Percentiles rank a stretch among this genome's conserved stretches.
Evolutionary conservation across 2,888 invertebrate species (phyloP).

Genomic region (Mystacides longicornis): DNA sequence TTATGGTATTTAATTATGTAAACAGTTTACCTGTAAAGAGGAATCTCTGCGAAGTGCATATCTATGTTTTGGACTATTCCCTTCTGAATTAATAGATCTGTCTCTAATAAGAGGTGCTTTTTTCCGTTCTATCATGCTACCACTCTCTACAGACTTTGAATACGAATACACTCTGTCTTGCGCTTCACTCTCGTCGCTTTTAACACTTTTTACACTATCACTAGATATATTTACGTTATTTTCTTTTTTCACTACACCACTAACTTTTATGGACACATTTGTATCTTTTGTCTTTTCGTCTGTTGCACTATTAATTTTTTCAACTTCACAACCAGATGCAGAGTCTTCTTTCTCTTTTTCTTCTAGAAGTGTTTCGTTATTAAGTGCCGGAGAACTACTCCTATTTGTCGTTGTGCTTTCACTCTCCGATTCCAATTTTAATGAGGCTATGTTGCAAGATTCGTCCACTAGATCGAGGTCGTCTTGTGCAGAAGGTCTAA

Average conservation of each 20-base stretch:
- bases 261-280: too few species aligned
- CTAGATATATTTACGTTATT: not conserved
- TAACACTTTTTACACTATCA: conserved; percentile 6
- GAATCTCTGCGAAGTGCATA: conserved; percentile 45
- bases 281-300: not conserved
- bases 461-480: conserved; percentile 15
- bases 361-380: not conserved
- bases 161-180: conserved; percentile 11
- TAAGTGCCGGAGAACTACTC: not conserved
- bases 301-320: not conserved
- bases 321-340: not conserved
- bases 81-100: conserved; percentile 45
- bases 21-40: conserved; percentile 40
- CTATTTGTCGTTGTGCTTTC: conserved; percentile 32
- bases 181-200: conserved; percentile 4
- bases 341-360: not conserved
- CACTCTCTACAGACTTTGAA: conserved; percentile 15
- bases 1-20: not conserved
- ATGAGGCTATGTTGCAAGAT: conserved; percentile 7
- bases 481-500: conserved; percentile 14
- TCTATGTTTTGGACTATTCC: conserved; percentile 40
- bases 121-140: conserved; percentile 7
- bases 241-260: not conserved
- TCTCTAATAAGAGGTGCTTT: conserved; percentile 34
- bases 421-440: conserved; percentile 23